Percentiles rank a stretch among this genome's conserved stretches.
phyloP scores from a whole-genome alignment of 2,797 vertebrate genomes.

The Silurus lanzhouensis region DNA sequence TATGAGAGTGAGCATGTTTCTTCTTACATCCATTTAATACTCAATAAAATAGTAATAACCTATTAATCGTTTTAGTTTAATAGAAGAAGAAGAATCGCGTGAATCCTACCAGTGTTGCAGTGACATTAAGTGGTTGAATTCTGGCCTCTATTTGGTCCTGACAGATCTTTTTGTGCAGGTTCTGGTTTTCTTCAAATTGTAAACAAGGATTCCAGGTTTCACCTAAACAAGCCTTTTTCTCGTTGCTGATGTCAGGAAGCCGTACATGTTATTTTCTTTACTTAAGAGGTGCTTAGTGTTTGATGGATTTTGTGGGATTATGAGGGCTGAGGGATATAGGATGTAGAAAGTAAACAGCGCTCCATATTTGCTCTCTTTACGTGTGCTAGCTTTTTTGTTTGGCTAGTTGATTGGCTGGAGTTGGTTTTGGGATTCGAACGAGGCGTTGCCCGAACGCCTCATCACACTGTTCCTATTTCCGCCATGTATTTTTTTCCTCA shows the following conservation, averaged over 20 bases:
- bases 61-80: neutral
- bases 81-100: neutral
- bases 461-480: conserved; percentile 4
- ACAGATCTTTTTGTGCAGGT: neutral
- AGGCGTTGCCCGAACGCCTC: conserved; percentile 8
- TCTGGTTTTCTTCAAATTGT: neutral
- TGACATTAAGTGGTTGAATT: neutral
- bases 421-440: conserved; percentile 13
- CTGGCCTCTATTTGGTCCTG: neutral
- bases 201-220: neutral
- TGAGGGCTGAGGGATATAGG: conserved; percentile 10
- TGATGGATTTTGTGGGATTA: conserved; percentile 16
- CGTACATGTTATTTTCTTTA: neutral
- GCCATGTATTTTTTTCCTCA: conserved; percentile 32
- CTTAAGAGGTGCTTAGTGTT: conserved; percentile 15
- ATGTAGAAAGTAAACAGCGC: conserved; percentile 35
- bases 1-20: neutral
- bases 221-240: neutral
- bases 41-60: neutral
- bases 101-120: too few relatives aligned
- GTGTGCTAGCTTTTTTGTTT: conserved; percentile 28
- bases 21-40: neutral
- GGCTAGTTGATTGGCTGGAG: conserved; percentile 2
- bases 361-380: conserved; percentile 32
- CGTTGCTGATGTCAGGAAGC: neutral